Conservation (phyloP, 1,140 invertebrate genomes). For the Leptinotarsa defecta region DNA sequence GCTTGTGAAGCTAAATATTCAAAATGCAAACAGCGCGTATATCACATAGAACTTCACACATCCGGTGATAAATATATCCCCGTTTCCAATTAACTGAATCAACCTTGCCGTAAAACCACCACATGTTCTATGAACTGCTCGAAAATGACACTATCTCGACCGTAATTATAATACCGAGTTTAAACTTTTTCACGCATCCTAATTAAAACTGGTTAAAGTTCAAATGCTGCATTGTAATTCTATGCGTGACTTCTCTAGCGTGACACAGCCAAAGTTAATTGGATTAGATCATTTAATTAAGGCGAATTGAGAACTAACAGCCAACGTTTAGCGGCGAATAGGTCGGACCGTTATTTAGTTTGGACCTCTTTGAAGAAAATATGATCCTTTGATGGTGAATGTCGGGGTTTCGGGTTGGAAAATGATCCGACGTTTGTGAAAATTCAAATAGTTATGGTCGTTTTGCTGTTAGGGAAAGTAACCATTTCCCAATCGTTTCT, state of each 20-base stretch:
- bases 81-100: constrained; percentile 14
- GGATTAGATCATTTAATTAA: constrained; percentile 39
- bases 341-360: not conserved
- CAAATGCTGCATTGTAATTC: constrained; percentile 18
- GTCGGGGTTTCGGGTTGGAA: not conserved
- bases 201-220: constrained; percentile 12
- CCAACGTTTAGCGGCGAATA: not conserved
- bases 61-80: not conserved
- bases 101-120: not conserved
- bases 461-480: too few relatives aligned
- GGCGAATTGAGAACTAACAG: constrained; percentile 31
- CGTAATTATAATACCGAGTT: constrained; percentile 1
- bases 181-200: constrained; percentile 8
- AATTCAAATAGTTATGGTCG: too few relatives aligned
- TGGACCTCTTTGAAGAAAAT: not conserved
- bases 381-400: not conserved
- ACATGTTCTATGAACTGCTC: not conserved
- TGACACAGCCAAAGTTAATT: constrained; percentile 29
- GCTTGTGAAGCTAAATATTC: too few relatives aligned
- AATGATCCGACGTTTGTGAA: too few relatives aligned
- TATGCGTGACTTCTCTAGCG: constrained; percentile 27
- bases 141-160: constrained; percentile 7
- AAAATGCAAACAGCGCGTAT: too few relatives aligned
- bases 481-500: too few relatives aligned
- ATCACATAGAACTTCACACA: not conserved